Evolutionary conservation across 2,888 invertebrate genomes (phyloP), one percentile per base, ranked within the genome.

Genomic region (Bruchidius siliquastri): DNA sequence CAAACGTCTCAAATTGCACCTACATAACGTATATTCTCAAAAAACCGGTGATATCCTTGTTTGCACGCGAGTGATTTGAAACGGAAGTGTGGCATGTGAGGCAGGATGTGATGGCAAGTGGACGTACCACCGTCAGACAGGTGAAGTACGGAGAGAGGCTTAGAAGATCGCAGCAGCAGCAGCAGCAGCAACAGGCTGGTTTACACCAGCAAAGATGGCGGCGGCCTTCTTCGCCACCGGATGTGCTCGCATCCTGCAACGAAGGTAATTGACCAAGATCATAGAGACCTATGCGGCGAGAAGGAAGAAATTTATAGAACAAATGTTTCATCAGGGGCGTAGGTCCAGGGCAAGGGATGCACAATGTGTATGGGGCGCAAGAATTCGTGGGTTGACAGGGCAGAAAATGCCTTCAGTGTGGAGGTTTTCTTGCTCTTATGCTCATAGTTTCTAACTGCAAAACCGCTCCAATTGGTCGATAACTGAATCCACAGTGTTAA

Each of bases 131-230:
- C 13, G 92, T 93, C 81, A 90, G 92, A 82, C 92, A 91, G 89
- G 90, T 93, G 80, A 93, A 92, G 87, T 90, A 92, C 83, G 90
- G 90, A 82, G 91, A 91, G 87, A 87, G 88, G 78, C 84, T 88
- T 74, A 84, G 88, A 76, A 83, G 87, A 80, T 87, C 82, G 22
- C 84, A 84, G 75, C 49, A 49, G 49, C 49, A 49, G 49, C 49
- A 49, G 49, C 49, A 49, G 13, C 49, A 49, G 49, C 49, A 49
- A 4, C 49, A 49, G 18, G 8, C 30, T 30, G 30, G 30, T 30
- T 13, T 8, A 18, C 49, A 49, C 0, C 49, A 13, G 49, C 13
- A 8, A 49, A 49, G 49, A 49, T 49, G 49, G 49, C 49, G 49
- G 18, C 49, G 49, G 18, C 82, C 81, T 0, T 73, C 81, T n/a